Percentiles rank a stretch among this genome's conserved stretches.
phyloP scores from a whole-genome alignment of 2,888 invertebrate species.

The Blastobasis adustella region DNA sequence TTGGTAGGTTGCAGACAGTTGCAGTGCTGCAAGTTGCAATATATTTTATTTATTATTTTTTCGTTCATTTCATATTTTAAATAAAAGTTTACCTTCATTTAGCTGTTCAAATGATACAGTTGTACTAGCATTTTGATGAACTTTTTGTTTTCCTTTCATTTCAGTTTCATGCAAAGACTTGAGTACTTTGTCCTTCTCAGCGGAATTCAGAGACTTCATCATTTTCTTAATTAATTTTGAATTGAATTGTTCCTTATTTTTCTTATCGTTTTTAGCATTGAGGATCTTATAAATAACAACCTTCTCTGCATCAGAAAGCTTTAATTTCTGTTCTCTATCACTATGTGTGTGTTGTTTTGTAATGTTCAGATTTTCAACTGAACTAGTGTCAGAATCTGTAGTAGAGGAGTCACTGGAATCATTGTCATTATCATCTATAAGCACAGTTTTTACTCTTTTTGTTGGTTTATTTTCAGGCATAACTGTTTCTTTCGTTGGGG shows the following conservation, averaged over 20 bases:
- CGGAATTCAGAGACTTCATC: constrained; percentile 30
- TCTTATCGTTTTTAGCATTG: constrained; percentile 38
- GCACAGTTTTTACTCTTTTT: constrained; percentile 27
- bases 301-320: constrained; percentile 48
- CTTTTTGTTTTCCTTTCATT: constrained; percentile 12
- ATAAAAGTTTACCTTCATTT: constrained; percentile 34
- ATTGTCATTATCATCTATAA: constrained; percentile 28
- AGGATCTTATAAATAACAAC: constrained; percentile 62
- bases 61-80: not conserved
- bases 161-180: constrained; percentile 3
- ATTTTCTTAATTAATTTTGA: constrained; percentile 30
- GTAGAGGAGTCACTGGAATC: constrained; percentile 31
- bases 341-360: constrained; percentile 12
- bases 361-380: constrained; percentile 31
- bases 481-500: constrained; percentile 53
- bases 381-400: constrained; percentile 38
- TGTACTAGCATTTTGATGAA: constrained; percentile 12
- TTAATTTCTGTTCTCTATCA: constrained; percentile 4
- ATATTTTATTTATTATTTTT: no score
- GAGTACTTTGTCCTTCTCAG: constrained; percentile 18
- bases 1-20: no score
- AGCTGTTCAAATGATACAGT: constrained; percentile 34
- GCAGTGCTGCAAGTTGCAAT: no score
- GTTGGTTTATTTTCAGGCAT: not conserved
- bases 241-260: constrained; percentile 22